Evolutionary conservation across 2,797 vertebrate species (phyloP).

Genomic region (Neosilurus hyrtlii): DNA sequence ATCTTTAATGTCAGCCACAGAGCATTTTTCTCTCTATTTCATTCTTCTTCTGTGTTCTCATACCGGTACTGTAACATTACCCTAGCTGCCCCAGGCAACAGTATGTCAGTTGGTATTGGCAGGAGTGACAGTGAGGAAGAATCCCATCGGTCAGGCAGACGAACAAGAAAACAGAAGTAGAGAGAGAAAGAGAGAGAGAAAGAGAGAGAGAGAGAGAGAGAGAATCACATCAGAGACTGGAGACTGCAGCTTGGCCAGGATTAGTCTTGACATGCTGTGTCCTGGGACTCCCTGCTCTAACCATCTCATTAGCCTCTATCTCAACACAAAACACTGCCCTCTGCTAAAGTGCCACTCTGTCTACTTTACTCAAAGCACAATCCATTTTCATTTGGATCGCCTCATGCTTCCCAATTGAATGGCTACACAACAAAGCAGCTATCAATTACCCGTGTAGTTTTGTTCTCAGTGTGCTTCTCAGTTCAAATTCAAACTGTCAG

Average conservation of each 20-base stretch:
- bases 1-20: conserved; percentile 69
- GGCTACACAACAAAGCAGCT: conserved; percentile 47
- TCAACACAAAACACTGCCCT: conserved; percentile 51
- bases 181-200: conserved; percentile 30
- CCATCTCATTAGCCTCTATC: conserved; percentile 52
- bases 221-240: conserved; percentile 35
- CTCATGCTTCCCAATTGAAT: conserved; percentile 35
- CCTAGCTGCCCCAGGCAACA: conserved; percentile 66
- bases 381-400: conserved; percentile 50
- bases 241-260: conserved; percentile 43
- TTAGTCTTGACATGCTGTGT: conserved; percentile 57
- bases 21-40: conserved; percentile 47
- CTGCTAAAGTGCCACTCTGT: conserved; percentile 51
- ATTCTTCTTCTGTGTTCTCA: conserved; percentile 39
- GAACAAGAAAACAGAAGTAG: conserved; percentile 38
- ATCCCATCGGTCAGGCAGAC: conserved; percentile 55
- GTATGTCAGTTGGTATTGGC: conserved; percentile 70
- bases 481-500: conserved; percentile 40
- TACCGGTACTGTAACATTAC: conserved; percentile 66
- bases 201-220: conserved; percentile 41
- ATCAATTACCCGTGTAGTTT: conserved; percentile 43
- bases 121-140: conserved; percentile 60
- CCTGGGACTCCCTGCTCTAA: conserved; percentile 44
- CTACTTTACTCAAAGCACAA: conserved; percentile 43
- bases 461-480: conserved; percentile 28